Base-by-base conservation (phyloP, 2,113 vertebrate species). In the Solenodon paradoxus region DNA sequence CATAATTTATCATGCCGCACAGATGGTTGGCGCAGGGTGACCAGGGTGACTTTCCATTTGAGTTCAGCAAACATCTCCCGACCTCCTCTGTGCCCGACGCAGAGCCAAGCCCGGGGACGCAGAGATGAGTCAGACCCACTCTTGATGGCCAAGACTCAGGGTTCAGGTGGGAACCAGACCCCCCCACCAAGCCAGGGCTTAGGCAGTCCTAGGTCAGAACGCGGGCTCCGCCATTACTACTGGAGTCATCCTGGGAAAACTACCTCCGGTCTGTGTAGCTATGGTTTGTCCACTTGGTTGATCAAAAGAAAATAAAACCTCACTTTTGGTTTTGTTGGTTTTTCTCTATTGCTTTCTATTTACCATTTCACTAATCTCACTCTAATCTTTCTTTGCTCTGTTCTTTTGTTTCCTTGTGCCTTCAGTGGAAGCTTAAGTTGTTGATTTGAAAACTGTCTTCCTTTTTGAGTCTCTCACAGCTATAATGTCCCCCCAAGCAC, bases 1-100 rank as follows among this genome's bases (percentile, higher is more conserved):
- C 96, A 95, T 96, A 96, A 97, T 97, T 97, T 96, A 94, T 97
- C 97, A 96, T 94, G 93, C 89, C 92, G 85, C 96, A 88, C 97
- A 97, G 97, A 97, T 97, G 97, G 97, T 59, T 86, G 95, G 22
- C 87, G 64, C 42, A 90, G 96, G 90, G 72, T 71, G 84, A 94
- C 85, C 77, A 93, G 90, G 80, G 63, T 89, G 64, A 77, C 95
- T 95, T 95, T 95, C 84, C 90, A 47, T 92, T 87, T 92, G 78
- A 53, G 88, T 90, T 96, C 94, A 90, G 95, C 95, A 88, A 95
- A 94, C 93, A 80, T 77, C 90, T 92, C 95, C 95, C 71, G 84
- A 83, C 90, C 83, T 77, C 75, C 77, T 92, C 38, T 64, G 92
- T 90, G 83, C 92, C 79, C 89, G 92, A 94, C 86, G n/a, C 59